Evolutionary conservation across 2,888 invertebrate species (phyloP).

Genomic region (Tricholauxania praeusta): DNA sequence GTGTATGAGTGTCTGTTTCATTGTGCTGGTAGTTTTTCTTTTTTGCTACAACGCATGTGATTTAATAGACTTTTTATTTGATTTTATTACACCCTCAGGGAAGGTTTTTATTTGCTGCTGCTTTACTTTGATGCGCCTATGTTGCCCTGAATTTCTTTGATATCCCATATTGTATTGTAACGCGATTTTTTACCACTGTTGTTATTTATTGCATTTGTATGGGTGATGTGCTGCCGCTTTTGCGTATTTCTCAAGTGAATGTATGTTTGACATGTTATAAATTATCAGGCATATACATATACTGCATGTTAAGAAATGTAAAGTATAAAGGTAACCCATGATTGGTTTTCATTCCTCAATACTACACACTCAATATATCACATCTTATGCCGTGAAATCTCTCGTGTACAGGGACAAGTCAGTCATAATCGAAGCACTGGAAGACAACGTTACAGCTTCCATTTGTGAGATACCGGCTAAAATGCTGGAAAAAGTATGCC

Average conservation of each 20-base stretch:
- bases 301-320: no score
- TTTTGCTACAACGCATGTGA: background rate
- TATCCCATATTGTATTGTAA: background rate
- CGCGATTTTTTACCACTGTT: background rate
- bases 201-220: constrained; percentile 10
- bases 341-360: no score
- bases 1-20: background rate
- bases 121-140: background rate
- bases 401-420: no score
- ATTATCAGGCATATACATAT: background rate
- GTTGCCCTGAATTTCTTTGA: background rate
- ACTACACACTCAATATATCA: no score
- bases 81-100: constrained; percentile 1
- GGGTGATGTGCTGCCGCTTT: background rate
- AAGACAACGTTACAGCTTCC: no score
- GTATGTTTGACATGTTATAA: constrained; percentile 6
- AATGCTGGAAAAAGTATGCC: no score
- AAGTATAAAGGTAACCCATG: no score
- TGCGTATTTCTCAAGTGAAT: background rate
- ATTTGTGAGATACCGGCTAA: no score
- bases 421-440: no score
- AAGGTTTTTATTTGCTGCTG: background rate
- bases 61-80: constrained; percentile 12
- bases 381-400: no score
- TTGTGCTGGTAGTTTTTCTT: background rate